Evolutionary conservation across 1,140 invertebrate genomes (phyloP), one percentile per base, ranked within the genome.

Genomic region (Galleria mellonella): DNA sequence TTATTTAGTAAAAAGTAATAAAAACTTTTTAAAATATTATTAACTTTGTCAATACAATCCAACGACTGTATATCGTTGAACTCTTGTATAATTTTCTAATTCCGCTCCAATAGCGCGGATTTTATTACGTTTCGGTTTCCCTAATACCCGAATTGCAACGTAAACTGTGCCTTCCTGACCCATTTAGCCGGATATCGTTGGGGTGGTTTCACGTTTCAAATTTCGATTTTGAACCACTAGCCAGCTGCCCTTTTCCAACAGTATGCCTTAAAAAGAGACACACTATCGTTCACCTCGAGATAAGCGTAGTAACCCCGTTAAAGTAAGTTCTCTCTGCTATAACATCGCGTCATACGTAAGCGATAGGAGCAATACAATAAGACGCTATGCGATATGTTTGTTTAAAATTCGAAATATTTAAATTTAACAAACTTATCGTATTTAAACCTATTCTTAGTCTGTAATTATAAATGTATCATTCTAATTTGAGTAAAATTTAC

Each of bases 91-190:
- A 82, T 79, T 83, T 74, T 70, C 68, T 68, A 78, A 83, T 82
- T 71, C 59, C 59, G 52, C 47, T 51, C 56, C 65, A 66, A 72
- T 67, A 62, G 64, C 63, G 49, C 61, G 61, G 68, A 67, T 78
- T 81, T 81, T 83, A 83, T 71, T 75, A 62, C 70, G 49, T 57
- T 72, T 78, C 67, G 74, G 72, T 75, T 81, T 77, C 72, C 70
- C 62, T 75, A 72, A 73, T 63, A 60, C 68, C 42, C 56, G 57
- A 72, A 72, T 67, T 68, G 63, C 72, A 64, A 61, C 63, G 65
- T 82, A 82, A 83, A 83, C 73, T 83, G 82, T 73, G 76, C 70
- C 70, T 83, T 82, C 79, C 79, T 83, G 79, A 83, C 79, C 79
- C 79, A 82, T 79, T 82, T 83, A 77, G 69, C 29, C 39, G 68